phyloP scores from a whole-genome alignment of 2,797 vertebrate species.

The Benthosema pterotum region DNA sequence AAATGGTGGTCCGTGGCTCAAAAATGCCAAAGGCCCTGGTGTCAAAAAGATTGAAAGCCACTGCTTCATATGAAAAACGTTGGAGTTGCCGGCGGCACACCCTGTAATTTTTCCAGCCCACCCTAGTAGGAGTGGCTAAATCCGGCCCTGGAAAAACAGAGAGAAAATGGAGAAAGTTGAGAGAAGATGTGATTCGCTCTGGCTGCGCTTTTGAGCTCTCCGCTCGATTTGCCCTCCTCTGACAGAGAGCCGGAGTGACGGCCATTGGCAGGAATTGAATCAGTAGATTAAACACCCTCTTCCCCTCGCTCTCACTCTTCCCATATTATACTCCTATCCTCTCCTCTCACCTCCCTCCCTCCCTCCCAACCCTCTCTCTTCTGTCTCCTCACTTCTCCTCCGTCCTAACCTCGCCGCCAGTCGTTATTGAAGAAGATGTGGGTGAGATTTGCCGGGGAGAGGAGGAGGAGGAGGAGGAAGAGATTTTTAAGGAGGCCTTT shows the following conservation, averaged over 20 bases:
- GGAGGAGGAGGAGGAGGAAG: no score
- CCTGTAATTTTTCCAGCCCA: no score
- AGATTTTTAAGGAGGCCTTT: slow-evolving; percentile 79
- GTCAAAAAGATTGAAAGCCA: no score
- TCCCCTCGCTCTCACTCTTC: slow-evolving; percentile 44
- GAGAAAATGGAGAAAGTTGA: slow-evolving; percentile 52
- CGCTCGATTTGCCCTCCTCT: slow-evolving; percentile 81
- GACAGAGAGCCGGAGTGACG: slow-evolving; percentile 75
- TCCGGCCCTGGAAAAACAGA: no score
- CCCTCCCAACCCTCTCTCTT: slow-evolving; percentile 13
- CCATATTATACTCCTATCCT: slow-evolving; percentile 37
- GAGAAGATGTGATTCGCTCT: slow-evolving; percentile 79
- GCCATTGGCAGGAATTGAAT: slow-evolving; percentile 82
- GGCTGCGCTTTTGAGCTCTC: slow-evolving; percentile 75
- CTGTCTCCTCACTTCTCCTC: slow-evolving; percentile 29
- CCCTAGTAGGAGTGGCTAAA: no score
- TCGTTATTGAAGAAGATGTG: slow-evolving; percentile 70
- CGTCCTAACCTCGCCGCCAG: slow-evolving; percentile 15
- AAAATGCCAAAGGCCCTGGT: no score
- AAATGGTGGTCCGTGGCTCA: no score
- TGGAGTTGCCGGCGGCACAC: no score
- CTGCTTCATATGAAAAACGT: no score
- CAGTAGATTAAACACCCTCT: slow-evolving; percentile 83
- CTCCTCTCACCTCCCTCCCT: slow-evolving; percentile 8
- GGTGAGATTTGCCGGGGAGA: slow-evolving; percentile 76